Evolutionary conservation across 2,113 vertebrate genomes (phyloP).

Genomic region (Herpetotheres cachinnans): DNA sequence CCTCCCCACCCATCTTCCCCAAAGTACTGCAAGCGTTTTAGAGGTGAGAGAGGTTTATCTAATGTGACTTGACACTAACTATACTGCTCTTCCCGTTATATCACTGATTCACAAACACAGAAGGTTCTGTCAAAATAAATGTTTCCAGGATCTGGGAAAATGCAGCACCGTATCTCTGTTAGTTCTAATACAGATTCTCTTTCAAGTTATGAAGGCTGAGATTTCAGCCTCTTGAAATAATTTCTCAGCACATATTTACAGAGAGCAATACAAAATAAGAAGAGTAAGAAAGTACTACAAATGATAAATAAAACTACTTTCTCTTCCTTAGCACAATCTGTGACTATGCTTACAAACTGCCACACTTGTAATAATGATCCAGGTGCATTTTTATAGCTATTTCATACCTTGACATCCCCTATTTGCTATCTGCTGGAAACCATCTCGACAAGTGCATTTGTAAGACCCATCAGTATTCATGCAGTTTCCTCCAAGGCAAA

Average conservation of each 20-base stretch:
- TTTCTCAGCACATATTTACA: background rate
- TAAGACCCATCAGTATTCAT: slow-evolving; percentile 90
- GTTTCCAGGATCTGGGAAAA: background rate
- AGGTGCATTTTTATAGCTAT: background rate
- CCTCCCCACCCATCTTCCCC: background rate
- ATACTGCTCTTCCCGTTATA: background rate
- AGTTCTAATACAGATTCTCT: background rate
- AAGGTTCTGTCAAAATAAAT: background rate
- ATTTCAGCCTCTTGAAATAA: background rate
- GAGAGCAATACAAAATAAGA: background rate
- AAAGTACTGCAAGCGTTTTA: background rate
- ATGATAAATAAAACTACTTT: background rate
- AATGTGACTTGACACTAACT: background rate
- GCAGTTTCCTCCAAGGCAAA: slow-evolving; percentile 85
- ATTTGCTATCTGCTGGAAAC: slow-evolving; percentile 81
- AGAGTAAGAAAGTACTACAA: background rate
- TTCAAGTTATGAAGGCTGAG: background rate
- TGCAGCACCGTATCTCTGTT: background rate
- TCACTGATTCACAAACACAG: background rate
- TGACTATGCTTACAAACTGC: background rate
- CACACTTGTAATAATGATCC: background rate
- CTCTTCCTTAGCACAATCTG: background rate
- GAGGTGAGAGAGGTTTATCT: background rate
- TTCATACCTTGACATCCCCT: slow-evolving; percentile 86
- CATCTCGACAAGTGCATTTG: slow-evolving; percentile 84